These are phyloP conservation scores for Gymnoscopelus microlampas DNA, from an alignment of 2,797 vertebrate species.

Conservation along the genomic window DNA sequence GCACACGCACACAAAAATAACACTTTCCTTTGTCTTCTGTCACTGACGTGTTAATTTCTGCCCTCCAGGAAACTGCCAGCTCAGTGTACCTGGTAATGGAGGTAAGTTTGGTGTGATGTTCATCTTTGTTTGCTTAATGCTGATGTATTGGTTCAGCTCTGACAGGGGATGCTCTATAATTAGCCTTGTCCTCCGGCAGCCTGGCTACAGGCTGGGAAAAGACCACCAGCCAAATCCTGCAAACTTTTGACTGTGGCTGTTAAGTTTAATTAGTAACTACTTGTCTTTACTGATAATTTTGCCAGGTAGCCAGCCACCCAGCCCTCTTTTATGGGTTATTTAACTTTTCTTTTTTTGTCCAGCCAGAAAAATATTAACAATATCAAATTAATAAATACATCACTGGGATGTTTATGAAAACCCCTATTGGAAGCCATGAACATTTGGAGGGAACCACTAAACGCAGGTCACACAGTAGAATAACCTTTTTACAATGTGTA, in stretches of 20 bases:
- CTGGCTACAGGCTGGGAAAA: conserved; percentile 14
- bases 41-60: conserved; percentile 59
- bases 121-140: conserved; percentile 58
- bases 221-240: conserved; percentile 16
- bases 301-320: background rate
- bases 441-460: no score
- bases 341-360: no score
- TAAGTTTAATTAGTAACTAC: background rate
- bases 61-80: conserved; percentile 90
- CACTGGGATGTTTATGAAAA: no score
- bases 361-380: no score
- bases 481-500: no score
- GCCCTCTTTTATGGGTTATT: background rate
- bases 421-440: no score
- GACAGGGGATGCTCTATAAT: conserved; percentile 53
- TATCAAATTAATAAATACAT: no score
- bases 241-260: background rate
- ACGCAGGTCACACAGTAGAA: no score
- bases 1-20: conserved; percentile 1
- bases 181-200: conserved; percentile 55
- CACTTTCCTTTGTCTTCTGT: conserved; percentile 47
- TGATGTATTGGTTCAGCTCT: conserved; percentile 53
- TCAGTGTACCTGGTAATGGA: conserved; percentile 99
- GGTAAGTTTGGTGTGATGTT: conserved; percentile 81
- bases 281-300: background rate